Conservation (phyloP, 2,113 vertebrate species). For the Ornithorhynchus anatinus region DNA sequence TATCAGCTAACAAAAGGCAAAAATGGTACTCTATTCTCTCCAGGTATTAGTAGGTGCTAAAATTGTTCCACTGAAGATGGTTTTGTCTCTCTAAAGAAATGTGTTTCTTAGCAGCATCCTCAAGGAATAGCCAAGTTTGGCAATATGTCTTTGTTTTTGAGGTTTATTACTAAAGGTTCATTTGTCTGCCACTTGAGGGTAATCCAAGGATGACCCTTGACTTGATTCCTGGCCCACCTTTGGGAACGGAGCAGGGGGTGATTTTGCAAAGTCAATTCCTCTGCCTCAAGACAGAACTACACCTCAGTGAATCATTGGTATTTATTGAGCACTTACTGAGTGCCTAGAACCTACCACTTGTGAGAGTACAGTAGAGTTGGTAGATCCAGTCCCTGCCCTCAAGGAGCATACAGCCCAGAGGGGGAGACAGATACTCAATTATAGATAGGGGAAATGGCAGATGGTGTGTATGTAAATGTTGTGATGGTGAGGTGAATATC, state of each 20-base stretch:
- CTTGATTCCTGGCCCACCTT: background rate
- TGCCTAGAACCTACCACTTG: no score
- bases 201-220: background rate
- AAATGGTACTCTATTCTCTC: constrained; percentile 26
- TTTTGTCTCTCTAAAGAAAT: constrained; percentile 13
- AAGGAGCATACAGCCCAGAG: no score
- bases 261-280: background rate
- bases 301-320: no score
- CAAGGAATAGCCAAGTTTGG: background rate
- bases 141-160: constrained; percentile 1
- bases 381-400: no score
- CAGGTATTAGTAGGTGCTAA: constrained; percentile 26
- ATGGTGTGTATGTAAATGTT: no score
- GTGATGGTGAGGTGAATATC: no score
- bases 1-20: constrained; percentile 26
- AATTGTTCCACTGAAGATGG: background rate
- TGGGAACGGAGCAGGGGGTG: background rate
- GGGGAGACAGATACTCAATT: no score
- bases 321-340: no score
- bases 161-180: background rate
- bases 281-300: background rate
- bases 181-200: constrained; percentile 7
- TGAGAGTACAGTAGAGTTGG: no score
- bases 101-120: background rate
- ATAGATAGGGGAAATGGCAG: no score